phyloP scores from a whole-genome alignment of 2,797 vertebrate species.

The Acrossocheilus fasciatus region DNA sequence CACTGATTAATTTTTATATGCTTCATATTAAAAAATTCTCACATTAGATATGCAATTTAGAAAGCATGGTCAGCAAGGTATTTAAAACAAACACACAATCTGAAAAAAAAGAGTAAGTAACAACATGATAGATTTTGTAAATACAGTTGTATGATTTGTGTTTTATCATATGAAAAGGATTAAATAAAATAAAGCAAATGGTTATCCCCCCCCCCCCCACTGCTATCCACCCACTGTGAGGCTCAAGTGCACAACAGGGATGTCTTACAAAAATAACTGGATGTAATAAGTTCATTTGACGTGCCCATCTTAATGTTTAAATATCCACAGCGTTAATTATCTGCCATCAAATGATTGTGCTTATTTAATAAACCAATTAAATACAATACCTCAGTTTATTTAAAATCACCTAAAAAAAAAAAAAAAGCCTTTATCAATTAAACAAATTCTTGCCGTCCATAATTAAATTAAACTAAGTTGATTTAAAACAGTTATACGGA shows the following conservation, averaged over 20 bases:
- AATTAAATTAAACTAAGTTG: constrained; percentile 55
- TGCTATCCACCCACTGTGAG: constrained; percentile 2
- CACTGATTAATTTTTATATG: neutral
- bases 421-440: neutral
- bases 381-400: neutral
- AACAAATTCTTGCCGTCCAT: neutral
- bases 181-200: neutral
- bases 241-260: constrained; percentile 34
- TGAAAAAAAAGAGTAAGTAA: neutral
- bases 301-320: neutral
- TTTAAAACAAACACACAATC: neutral
- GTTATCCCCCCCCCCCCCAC: too few relatives aligned
- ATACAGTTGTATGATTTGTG: neutral
- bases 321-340: neutral
- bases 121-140: neutral
- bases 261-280: constrained; percentile 14
- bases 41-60: neutral
- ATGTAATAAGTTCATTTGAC: constrained; percentile 11
- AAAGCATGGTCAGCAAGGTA: neutral
- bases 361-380: constrained; percentile 3
- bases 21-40: neutral
- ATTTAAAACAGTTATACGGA: neutral
- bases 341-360: neutral
- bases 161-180: neutral
- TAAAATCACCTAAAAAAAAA: neutral